phyloP scores from a whole-genome alignment of 2,888 invertebrate species.

The Pyrocoelia pectoralis region DNA sequence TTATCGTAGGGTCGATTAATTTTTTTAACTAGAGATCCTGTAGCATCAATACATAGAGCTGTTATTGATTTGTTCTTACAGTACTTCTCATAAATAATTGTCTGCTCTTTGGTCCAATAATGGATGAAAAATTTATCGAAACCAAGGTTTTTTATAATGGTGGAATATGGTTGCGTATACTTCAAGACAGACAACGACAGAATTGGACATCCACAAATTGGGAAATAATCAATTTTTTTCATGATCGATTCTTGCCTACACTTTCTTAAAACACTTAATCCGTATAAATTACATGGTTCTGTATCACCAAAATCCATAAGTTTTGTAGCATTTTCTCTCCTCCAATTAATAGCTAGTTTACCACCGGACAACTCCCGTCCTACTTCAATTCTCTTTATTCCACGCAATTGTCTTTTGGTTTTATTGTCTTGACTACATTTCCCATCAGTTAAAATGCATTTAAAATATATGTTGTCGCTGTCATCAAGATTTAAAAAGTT shows the following conservation, averaged over 20 bases:
- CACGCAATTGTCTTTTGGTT: too few species aligned
- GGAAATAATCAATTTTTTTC: not conserved
- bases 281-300: not conserved
- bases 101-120: slow-evolving; percentile 3
- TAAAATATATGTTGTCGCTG: too few species aligned
- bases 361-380: not conserved
- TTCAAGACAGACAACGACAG: not conserved
- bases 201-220: slow-evolving; percentile 3
- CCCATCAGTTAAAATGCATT: too few species aligned
- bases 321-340: not conserved
- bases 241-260: too few species aligned
- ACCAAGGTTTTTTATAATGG: not conserved
- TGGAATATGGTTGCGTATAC: slow-evolving; percentile 5
- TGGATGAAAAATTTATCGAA: slow-evolving; percentile 2
- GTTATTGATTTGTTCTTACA: not conserved
- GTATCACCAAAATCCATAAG: not conserved
- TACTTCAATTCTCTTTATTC: too few species aligned
- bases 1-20: not conserved
- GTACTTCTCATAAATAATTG: slow-evolving; percentile 3
- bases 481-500: too few species aligned
- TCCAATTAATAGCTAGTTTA: slow-evolving; percentile 4
- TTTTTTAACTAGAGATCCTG: not conserved
- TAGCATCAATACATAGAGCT: not conserved
- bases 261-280: too few species aligned
- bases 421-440: too few species aligned